These are phyloP conservation scores for Amblyornis subalaris DNA, from an alignment of 2,113 vertebrate species.

Conservation along the genomic window DNA sequence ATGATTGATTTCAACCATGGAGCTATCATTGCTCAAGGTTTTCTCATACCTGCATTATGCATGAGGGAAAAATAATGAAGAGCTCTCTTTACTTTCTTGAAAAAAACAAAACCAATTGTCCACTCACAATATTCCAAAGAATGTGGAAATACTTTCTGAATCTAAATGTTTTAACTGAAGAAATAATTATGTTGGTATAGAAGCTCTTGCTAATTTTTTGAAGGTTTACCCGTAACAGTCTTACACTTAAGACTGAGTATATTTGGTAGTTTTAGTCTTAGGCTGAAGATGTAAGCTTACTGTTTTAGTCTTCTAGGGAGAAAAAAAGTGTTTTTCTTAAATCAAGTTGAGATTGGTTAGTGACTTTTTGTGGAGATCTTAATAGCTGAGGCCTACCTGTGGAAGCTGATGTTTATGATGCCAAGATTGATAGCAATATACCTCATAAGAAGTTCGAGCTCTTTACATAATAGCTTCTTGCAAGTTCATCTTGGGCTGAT, in stretches of 20 bases:
- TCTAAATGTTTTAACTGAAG: not conserved
- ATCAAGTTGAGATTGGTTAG: not conserved
- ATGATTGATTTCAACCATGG: not conserved
- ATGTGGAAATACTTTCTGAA: not conserved
- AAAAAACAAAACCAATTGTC: not conserved
- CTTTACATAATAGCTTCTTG: not conserved
- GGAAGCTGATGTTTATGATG: not conserved
- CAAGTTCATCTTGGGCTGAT: not conserved
- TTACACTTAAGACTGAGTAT: not conserved
- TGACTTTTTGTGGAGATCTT: not conserved
- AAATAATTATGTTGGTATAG: not conserved
- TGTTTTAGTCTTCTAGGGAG: not conserved
- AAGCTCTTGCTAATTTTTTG: not conserved
- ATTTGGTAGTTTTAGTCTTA: not conserved
- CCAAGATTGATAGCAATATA: not conserved
- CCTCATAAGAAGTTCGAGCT: not conserved
- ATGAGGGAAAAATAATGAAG: not conserved
- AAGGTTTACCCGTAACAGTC: not conserved
- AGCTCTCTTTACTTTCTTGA: not conserved
- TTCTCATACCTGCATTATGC: not conserved
- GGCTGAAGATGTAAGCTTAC: not conserved
- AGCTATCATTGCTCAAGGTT: not conserved
- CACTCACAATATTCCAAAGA: not conserved
- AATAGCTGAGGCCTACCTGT: not conserved
- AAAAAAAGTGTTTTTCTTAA: not conserved